These are phyloP conservation scores for Tenthredo notha DNA, from an alignment of 2,888 invertebrate genomes.

Conservation along the genomic window DNA sequence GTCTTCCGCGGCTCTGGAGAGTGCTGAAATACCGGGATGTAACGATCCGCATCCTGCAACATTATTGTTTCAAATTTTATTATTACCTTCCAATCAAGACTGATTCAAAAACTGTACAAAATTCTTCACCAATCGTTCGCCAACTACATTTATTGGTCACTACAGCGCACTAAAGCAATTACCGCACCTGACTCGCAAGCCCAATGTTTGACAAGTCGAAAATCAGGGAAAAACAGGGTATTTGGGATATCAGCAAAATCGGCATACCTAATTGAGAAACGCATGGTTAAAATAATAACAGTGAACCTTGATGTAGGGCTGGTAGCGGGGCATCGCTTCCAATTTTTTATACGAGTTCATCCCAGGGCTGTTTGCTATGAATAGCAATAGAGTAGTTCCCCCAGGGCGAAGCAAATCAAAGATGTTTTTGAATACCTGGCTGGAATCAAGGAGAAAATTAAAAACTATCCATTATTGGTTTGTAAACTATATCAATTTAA, in stretches of 20 bases:
- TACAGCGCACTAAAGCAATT: background rate
- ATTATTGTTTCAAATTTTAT: background rate
- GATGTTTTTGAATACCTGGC: constrained; percentile 8
- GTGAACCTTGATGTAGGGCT: constrained; percentile 81
- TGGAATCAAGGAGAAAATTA: background rate
- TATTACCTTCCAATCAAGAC: background rate
- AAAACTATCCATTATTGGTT: background rate
- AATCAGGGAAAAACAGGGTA: background rate
- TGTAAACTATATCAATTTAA: background rate
- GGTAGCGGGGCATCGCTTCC: constrained; percentile 82
- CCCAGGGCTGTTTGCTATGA: constrained; percentile 83
- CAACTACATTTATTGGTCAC: background rate
- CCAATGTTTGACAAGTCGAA: background rate
- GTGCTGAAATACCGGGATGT: constrained; percentile 85
- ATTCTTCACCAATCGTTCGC: background rate
- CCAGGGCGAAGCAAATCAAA: constrained; percentile 82
- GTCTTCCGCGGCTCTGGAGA: constrained; percentile 81
- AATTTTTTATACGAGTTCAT: constrained; percentile 84
- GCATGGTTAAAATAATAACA: background rate
- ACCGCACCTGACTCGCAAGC: background rate
- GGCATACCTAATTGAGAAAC: constrained; percentile 64
- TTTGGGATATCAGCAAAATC: background rate
- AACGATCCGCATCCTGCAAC: constrained; percentile 82
- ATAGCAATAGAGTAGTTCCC: constrained; percentile 84
- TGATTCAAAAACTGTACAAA: background rate